phyloP scores from a whole-genome alignment of 2,797 vertebrate species.

The Cirrhinus mrigala region DNA sequence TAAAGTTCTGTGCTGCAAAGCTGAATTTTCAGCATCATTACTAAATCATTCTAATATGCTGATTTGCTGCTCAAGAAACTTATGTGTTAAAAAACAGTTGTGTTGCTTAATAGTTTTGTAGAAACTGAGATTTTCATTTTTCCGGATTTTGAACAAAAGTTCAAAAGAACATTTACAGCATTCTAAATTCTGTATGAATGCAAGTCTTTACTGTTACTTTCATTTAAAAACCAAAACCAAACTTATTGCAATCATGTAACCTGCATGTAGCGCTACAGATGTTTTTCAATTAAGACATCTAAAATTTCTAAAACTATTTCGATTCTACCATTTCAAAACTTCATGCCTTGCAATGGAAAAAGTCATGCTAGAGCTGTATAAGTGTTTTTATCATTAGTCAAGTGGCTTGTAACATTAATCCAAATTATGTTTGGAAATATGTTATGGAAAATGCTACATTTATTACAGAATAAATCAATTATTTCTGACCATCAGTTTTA shows the following conservation, averaged over 20 bases:
- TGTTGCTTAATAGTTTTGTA: too few relatives aligned
- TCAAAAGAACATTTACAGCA: too few relatives aligned
- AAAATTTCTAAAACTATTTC: not conserved
- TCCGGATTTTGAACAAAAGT: too few relatives aligned
- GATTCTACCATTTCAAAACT: not conserved
- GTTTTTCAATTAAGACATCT: not conserved
- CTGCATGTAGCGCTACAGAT: too few relatives aligned
- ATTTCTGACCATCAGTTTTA: not conserved
- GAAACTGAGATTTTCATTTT: too few relatives aligned
- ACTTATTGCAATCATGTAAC: too few relatives aligned
- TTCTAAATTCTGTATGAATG: too few relatives aligned
- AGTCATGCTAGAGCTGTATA: not conserved
- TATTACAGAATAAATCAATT: not conserved
- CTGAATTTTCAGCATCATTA: not conserved
- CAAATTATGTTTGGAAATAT: not conserved
- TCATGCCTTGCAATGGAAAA: not conserved
- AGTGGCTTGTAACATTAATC: not conserved
- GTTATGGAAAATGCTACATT: not conserved
- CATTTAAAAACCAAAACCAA: too few relatives aligned
- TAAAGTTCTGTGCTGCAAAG: not conserved
- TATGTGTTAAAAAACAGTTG: too few relatives aligned
- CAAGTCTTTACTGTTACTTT: too few relatives aligned
- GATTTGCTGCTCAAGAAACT: too few relatives aligned
- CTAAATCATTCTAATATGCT: too few relatives aligned
- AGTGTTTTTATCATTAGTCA: not conserved